Evolutionary conservation across 2,113 vertebrate species (phyloP), one percentile per base, ranked within the genome.

Genomic region (Perccottus glenii): DNA sequence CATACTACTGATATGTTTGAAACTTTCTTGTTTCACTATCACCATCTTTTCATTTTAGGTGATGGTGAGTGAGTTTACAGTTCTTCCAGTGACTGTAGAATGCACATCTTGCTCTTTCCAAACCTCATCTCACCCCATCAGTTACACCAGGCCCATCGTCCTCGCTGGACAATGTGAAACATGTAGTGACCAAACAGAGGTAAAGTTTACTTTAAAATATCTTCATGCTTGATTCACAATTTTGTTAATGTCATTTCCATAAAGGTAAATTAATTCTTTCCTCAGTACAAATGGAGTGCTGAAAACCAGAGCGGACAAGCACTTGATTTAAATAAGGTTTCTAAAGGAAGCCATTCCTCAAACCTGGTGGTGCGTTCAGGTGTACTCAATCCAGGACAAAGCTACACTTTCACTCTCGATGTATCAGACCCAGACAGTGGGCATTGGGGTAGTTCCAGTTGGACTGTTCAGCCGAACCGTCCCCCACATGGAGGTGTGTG

Each of bases 261-360:
- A 46, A 46, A 50, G 60, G 1, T 14, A n/a, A 15, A 0, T 60
- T 2, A 52, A 3, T 16, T 9, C 60, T 6, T 75, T 60, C 32
- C 64, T 19, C 82, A 94, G 94, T 93, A 91, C 75, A 68, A 77
- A 19, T 94, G 94, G 94, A 90, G 47, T 1, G 91, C 83, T 50
- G 61, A 79, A 40, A 81, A 84, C 47, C 78, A 89, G 44, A 70
- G 52, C 15, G 90, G 90, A 33, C 16, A 74, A 43, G 33, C 60
- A 42, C 38, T 94, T n/a, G 81, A 84, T 44, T 80, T 94, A 32
- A 77, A 87, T 44, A 42, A 89, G 9, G 52, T 74, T 53, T 73
- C 89, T 4, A 86, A 84, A 8, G 91, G 91, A 56, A 70, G 63
- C 51, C 51, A 42, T n/a, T 88, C 76, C 11, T 68, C 75, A 4